These are phyloP conservation scores for Cheiracanthium punctorium DNA, from an alignment of 2,888 invertebrate species.

Conservation along the genomic window DNA sequence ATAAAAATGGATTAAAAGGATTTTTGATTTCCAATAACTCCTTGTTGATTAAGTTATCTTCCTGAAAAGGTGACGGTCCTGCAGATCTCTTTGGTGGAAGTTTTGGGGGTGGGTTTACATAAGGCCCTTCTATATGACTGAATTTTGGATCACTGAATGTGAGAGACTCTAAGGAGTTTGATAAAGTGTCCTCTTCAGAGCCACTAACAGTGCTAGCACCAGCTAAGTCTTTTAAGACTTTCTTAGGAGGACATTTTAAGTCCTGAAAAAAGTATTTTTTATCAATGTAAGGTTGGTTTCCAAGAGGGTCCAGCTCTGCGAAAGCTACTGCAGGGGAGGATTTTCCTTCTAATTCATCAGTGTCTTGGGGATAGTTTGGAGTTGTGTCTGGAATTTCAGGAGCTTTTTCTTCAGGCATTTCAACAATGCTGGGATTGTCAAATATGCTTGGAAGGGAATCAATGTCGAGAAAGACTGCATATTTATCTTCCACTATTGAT, in stretches of 20 bases:
- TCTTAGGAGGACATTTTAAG: conserved; percentile 94
- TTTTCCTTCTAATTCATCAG: conserved; percentile 3
- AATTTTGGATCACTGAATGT: background rate
- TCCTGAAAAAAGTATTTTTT: conserved; percentile 97
- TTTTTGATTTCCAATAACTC: conserved; percentile 4
- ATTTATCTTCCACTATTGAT: conserved; percentile 42
- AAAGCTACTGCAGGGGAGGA: conserved; percentile 81
- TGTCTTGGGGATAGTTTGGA: background rate
- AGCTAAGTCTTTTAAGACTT: conserved; percentile 90
- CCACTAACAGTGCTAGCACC: conserved; percentile 59
- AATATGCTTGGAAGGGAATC: conserved; percentile 66
- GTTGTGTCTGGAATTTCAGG: background rate
- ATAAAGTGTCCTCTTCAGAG: background rate
- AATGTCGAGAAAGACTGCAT: conserved; percentile 66
- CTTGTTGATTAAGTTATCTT: background rate
- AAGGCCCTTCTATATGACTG: background rate
- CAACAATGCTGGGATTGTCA: conserved; percentile 56
- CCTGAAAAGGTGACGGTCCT: background rate
- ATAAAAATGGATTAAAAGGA: conserved; percentile 59
- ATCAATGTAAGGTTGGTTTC: conserved; percentile 94
- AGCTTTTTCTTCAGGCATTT: background rate
- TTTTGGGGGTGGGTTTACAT: background rate
- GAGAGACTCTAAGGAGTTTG: background rate
- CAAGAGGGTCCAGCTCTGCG: conserved; percentile 94
- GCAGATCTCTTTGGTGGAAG: conserved; percentile 41